Evolutionary conservation across 2,113 vertebrate species (phyloP), one percentile per base, ranked within the genome.

Genomic region (Salvelinus alpinus): DNA sequence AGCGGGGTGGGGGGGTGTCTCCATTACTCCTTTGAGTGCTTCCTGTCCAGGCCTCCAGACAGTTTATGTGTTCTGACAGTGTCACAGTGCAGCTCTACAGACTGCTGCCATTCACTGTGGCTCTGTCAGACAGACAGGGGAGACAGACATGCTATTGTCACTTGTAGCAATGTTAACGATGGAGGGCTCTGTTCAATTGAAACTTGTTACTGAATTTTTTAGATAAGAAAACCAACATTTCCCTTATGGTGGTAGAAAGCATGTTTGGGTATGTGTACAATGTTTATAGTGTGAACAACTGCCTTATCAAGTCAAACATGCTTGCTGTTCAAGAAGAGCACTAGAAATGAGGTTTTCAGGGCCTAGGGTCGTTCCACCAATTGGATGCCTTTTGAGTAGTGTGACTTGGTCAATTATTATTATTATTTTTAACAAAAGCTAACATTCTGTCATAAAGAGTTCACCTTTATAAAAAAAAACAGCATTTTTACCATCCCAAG

Each of bases 1-100:
- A 73, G 62, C 72, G 74, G 69, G 73, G 59, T 16, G 72, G 76
- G 72, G 80, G 69, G 81, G 81, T 71, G 68, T 82, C 74, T 87
- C 54, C 18, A 20, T 85, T 65, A 70, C 60, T 51, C 16, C 51
- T 54, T 54, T 5, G 16, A 54, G 51, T 54, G 68, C 59, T 71
- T 81, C 64, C 6, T 16, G 9, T 3, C 71, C 22, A 24, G 1
- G 20, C 20, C n/a, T 62, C 14, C 54, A 14, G 54, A 20, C 20
- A 20, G 20, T 57, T 20, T 4, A 54, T 54, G 14, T 57, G 54
- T 57, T 57, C 59, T 62, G 20, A 2, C 59, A 9, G 4, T 16
- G 59, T 62, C 59, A n/a, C 59, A n/a, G 59, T 22, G 59, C 20
- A 62, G n/a, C 59, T 22, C 7, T 16, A 16, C 59, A 7, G n/a